phyloP scores from a whole-genome alignment of 92 coral and sea anemone genomes.

The Scolanthus callimorphus region DNA sequence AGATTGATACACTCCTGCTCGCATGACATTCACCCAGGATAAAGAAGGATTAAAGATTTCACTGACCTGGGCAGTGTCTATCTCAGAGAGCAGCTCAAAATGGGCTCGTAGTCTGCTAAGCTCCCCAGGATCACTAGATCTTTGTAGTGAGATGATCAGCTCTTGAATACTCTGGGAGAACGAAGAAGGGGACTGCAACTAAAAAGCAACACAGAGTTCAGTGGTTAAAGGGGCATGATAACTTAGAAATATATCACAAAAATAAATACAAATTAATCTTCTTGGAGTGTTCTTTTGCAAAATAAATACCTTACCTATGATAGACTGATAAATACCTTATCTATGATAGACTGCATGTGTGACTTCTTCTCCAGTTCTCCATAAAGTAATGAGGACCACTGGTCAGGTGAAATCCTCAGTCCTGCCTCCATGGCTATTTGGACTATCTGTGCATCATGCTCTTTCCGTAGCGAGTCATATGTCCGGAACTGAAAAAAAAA shows the following conservation, averaged over 20 bases:
- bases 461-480: constrained; percentile 77
- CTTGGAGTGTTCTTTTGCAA: background rate
- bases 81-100: constrained; percentile 86
- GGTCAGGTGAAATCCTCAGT: constrained; percentile 84
- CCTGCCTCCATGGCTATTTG: constrained; percentile 93
- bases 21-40: too few relatives aligned
- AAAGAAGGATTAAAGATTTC: too few relatives aligned
- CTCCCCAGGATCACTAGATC: constrained; percentile 95
- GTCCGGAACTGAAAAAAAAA: constrained; percentile 66
- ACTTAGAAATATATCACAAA: background rate
- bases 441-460: constrained; percentile 89
- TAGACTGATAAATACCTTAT: constrained; percentile 80
- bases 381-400: constrained; percentile 87
- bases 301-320: background rate
- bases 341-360: constrained; percentile 90
- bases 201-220: constrained; percentile 3
- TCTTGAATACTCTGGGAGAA: constrained; percentile 95
- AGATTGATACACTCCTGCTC: too few relatives aligned
- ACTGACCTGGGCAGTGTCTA: constrained; percentile 95
- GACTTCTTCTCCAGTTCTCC: constrained; percentile 88
- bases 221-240: too few relatives aligned
- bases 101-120: constrained; percentile 80
- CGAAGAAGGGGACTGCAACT: constrained; percentile 96
- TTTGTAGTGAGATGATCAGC: constrained; percentile 82
- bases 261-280: background rate